Percentiles rank a stretch among this genome's conserved stretches.
Evolutionary conservation across 2,113 vertebrate species (phyloP).

Genomic region (Psettodes erumei): DNA sequence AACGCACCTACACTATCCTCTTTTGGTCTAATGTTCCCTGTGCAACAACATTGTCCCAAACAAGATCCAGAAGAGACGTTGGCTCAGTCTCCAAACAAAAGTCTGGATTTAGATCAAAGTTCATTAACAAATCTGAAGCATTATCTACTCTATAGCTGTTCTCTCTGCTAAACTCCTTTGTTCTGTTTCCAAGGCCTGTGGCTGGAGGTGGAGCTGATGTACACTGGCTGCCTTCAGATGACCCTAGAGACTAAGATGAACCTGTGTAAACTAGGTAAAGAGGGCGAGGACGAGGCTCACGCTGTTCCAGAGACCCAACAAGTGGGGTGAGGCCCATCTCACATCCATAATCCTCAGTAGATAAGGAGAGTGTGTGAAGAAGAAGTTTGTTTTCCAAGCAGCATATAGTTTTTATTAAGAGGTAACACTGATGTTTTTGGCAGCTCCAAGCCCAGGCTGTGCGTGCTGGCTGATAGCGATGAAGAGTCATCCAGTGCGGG

Average conservation of each 20-base stretch:
- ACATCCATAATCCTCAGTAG: not conserved
- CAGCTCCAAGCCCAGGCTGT: conserved; percentile 75
- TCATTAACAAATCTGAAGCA: conserved; percentile 15
- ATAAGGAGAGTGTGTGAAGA: not conserved
- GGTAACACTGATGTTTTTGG: conserved; percentile 18
- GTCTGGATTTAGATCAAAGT: conserved; percentile 3
- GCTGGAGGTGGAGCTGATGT: conserved; percentile 87
- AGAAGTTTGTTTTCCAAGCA: not conserved
- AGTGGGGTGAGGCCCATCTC: conserved; percentile 73
- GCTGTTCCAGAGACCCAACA: conserved; percentile 61
- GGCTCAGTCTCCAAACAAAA: conserved; percentile 10
- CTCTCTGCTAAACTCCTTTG: not conserved
- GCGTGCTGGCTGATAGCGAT: conserved; percentile 87
- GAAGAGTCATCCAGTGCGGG: conserved; percentile 87
- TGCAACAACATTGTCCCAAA: conserved; percentile 11
- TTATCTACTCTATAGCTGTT: not conserved
- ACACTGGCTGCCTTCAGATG: conserved; percentile 88
- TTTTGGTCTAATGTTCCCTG: conserved; percentile 14
- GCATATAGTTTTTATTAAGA: not conserved
- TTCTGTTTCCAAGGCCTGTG: conserved; percentile 83
- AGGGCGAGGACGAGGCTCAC: conserved; percentile 76
- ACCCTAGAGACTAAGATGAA: conserved; percentile 91
- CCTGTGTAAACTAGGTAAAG: conserved; percentile 88
- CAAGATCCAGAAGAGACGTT: conserved; percentile 12
- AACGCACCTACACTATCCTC: conserved; percentile 9